Evolutionary conservation across 2,113 vertebrate genomes (phyloP).

Genomic region (Chunga burmeisteri): DNA sequence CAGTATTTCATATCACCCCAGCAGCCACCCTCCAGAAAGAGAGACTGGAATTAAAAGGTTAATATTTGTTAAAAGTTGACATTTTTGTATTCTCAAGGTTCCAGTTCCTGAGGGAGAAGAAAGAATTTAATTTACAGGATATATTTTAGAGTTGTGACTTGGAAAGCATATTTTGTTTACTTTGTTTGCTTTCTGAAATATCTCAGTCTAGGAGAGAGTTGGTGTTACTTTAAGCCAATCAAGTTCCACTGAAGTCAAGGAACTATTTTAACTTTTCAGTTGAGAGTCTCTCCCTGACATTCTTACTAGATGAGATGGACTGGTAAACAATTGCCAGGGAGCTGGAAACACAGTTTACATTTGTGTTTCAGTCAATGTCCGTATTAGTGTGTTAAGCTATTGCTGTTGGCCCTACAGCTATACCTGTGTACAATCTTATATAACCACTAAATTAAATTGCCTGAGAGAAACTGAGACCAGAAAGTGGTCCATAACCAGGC

Average conservation of each 20-base stretch:
- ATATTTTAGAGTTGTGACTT: slow-evolving; percentile 4
- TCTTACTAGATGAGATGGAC: background rate
- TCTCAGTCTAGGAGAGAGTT: background rate
- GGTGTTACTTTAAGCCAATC: background rate
- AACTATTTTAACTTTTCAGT: background rate
- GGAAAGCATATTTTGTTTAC: slow-evolving; percentile 14
- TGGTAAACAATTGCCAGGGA: slow-evolving; percentile 13
- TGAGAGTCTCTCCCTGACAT: background rate
- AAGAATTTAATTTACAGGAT: background rate
- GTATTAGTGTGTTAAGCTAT: background rate
- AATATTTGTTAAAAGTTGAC: slow-evolving; percentile 59
- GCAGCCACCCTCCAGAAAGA: slow-evolving; percentile 25
- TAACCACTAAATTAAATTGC: background rate
- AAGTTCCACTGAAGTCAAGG: background rate
- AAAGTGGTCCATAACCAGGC: background rate
- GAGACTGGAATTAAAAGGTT: slow-evolving; percentile 55
- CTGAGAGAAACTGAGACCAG: background rate
- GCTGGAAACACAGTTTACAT: background rate
- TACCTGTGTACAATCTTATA: background rate
- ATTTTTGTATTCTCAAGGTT: slow-evolving; percentile 8
- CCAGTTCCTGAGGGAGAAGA: background rate
- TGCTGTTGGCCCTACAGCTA: background rate
- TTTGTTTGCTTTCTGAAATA: slow-evolving; percentile 29
- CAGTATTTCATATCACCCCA: slow-evolving; percentile 3
- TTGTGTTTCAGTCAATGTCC: background rate